A percentile compares a stretch with the other conserved stretches of the same genome.
Conservation (phyloP, 2,113 vertebrate species). For the Pica pica region DNA sequence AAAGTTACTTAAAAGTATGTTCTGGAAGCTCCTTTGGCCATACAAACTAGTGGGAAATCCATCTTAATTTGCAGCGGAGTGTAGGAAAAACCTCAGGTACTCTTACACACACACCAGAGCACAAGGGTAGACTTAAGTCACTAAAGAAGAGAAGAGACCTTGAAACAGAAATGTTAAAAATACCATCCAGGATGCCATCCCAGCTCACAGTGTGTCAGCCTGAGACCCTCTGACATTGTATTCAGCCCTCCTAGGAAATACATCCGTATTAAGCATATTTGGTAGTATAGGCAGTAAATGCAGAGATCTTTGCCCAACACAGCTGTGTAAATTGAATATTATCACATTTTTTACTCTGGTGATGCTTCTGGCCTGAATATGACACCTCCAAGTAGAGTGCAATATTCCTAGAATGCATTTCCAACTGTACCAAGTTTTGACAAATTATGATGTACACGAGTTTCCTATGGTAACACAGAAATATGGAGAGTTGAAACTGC, state of each 20-base stretch:
- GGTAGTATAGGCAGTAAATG: not conserved
- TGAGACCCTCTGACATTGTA: not conserved
- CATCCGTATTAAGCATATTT: not conserved
- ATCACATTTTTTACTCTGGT: not conserved
- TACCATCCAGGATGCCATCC: not conserved
- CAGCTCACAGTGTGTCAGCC: not conserved
- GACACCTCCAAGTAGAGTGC: not conserved
- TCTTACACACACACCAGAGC: not conserved
- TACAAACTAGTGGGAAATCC: not conserved
- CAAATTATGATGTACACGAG: not conserved
- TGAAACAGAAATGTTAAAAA: not conserved
- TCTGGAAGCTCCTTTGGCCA: not conserved
- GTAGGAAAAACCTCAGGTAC: not conserved
- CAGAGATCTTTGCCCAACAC: not conserved
- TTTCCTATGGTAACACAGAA: not conserved
- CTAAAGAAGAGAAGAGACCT: not conserved
- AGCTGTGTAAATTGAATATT: not conserved
- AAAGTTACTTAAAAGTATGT: not conserved
- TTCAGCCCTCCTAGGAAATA: not conserved
- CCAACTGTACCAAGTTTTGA: not conserved
- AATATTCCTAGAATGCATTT: not conserved
- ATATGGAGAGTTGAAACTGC: not conserved
- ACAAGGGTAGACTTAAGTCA: not conserved
- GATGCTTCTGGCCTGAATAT: not conserved
- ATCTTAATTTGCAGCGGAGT: not conserved